Evolutionary conservation across 2,888 invertebrate genomes (phyloP).

Genomic region (Drosophila pseudotalamancana): DNA sequence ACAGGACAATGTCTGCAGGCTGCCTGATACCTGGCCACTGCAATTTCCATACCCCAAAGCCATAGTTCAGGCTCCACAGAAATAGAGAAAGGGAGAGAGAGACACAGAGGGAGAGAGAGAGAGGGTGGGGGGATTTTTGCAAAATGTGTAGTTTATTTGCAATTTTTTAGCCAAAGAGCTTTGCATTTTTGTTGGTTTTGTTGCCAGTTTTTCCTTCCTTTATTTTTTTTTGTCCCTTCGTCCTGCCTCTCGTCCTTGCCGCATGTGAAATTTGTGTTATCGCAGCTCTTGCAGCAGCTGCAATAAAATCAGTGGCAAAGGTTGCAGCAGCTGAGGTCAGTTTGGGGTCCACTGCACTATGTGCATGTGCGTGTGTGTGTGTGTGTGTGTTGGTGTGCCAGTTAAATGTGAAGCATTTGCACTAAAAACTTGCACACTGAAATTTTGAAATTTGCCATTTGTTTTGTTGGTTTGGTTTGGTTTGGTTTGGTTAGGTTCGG

Average conservation of each 20-base stretch:
- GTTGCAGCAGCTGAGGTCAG: constrained; percentile 78
- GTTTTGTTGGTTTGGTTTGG: constrained; percentile 53
- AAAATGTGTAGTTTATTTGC: constrained; percentile 77
- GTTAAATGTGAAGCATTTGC: constrained; percentile 72
- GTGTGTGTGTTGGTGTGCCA: constrained; percentile 40
- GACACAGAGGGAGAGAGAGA: neutral
- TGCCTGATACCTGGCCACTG: constrained; percentile 60
- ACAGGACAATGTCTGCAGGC: constrained; percentile 65
- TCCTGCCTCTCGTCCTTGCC: constrained; percentile 7
- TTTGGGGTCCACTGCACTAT: constrained; percentile 56
- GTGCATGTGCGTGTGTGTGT: constrained; percentile 4
- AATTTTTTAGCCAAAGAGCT: constrained; percentile 75
- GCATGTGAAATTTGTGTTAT: constrained; percentile 75
- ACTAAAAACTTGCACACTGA: constrained; percentile 66
- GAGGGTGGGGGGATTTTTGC: constrained; percentile 28
- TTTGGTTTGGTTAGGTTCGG: constrained; percentile 39
- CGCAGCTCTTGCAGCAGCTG: constrained; percentile 71
- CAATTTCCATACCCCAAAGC: constrained; percentile 66
- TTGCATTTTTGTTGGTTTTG: constrained; percentile 60
- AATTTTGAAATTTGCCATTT: constrained; percentile 69
- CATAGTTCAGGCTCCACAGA: constrained; percentile 32
- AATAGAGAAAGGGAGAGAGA: neutral
- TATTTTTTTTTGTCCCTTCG: constrained; percentile 36
- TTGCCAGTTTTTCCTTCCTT: constrained; percentile 17
- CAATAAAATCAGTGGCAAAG: constrained; percentile 79